Evolutionary conservation across 2,797 vertebrate genomes (phyloP).

Genomic region (Mus spretus): DNA sequence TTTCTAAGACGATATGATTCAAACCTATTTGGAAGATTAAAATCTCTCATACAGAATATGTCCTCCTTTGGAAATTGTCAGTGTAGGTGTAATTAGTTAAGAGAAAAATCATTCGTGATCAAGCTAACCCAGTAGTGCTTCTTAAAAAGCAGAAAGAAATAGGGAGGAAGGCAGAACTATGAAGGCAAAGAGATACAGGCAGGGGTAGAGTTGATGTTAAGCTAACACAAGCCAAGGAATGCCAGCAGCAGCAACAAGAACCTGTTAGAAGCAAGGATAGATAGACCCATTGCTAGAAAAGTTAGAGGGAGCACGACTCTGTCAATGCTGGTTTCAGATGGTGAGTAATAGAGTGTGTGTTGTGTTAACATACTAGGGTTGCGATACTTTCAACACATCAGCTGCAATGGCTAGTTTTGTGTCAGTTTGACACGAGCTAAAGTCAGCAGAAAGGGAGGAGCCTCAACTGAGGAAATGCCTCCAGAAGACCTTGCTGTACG

Average conservation of each 20-base stretch:
- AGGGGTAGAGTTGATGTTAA: neutral
- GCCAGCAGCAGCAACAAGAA: neutral
- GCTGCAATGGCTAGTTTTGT: too few species aligned
- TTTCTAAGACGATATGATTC: slow-evolving; percentile 29
- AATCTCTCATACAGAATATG: neutral
- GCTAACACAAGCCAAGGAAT: neutral
- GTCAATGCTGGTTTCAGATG: neutral
- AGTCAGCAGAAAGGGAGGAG: neutral
- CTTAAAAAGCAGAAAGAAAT: neutral
- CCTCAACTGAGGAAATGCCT: neutral
- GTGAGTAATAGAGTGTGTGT: neutral
- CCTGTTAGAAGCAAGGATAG: neutral
- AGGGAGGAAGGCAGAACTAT: neutral
- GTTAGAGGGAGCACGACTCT: neutral
- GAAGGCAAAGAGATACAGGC: neutral
- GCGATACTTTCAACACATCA: neutral
- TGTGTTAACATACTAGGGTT: neutral
- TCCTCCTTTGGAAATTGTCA: slow-evolving; percentile 18
- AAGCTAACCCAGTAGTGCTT: neutral
- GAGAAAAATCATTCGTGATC: neutral
- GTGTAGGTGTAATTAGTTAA: neutral
- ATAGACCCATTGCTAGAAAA: neutral
- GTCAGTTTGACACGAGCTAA: neutral
- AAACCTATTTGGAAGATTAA: slow-evolving; percentile 34
- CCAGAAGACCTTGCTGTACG: neutral